phyloP scores from a whole-genome alignment of 64 coral and sea anemone genomes.

The Dendrophyllia cribrosa region DNA sequence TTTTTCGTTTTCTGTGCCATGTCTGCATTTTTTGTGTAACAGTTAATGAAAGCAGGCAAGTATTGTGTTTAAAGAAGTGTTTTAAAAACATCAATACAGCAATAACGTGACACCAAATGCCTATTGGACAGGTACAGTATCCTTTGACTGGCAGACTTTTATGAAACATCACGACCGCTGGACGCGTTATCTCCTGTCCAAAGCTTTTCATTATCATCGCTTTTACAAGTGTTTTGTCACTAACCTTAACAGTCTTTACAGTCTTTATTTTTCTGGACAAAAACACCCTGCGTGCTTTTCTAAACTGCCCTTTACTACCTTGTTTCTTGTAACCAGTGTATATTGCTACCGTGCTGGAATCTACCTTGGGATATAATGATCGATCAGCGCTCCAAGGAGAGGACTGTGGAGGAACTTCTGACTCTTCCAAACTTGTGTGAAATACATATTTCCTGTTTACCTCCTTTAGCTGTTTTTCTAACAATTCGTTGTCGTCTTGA shows the following conservation, averaged over 20 bases:
- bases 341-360: conserved; percentile 19
- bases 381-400: conserved; percentile 47
- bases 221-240: conserved; percentile 41
- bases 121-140: conserved; percentile 51
- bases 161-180: conserved; percentile 39
- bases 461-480: conserved; percentile 47
- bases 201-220: conserved; percentile 63
- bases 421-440: conserved; percentile 50
- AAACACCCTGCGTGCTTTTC: conserved; percentile 51
- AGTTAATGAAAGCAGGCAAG: conserved; percentile 14
- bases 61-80: conserved; percentile 1
- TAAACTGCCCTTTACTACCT: conserved; percentile 58
- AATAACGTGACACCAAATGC: not conserved
- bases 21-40: conserved; percentile 14
- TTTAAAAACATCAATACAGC: not conserved
- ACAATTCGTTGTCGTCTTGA: conserved; percentile 28
- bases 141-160: conserved; percentile 50
- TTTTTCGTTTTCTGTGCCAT: conserved; percentile 26
- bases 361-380: conserved; percentile 60
- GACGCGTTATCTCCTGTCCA: conserved; percentile 35
- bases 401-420: conserved; percentile 33
- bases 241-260: conserved; percentile 30
- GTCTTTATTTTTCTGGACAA: conserved; percentile 55
- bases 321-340: conserved; percentile 52
- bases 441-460: conserved; percentile 50